Base-by-base conservation (phyloP, 1,140 invertebrate species). In the Drosophila funebris region DNA sequence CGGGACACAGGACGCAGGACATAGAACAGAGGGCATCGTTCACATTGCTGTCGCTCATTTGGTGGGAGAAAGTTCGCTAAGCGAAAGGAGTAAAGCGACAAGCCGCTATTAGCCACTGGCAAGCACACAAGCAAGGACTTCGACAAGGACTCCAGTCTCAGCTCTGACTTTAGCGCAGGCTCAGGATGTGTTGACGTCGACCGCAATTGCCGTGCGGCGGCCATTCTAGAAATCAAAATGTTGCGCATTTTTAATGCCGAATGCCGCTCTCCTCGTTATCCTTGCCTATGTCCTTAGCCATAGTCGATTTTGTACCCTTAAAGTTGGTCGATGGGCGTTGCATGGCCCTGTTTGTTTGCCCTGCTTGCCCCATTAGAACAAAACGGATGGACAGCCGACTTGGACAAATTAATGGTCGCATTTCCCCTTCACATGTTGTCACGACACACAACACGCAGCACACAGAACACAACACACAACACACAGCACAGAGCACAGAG, bases 171-270 rank as follows among this genome's bases (percentile, higher is more conserved):
- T 11, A 57, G 36, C 24, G 9, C 8, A 24, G 37, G 36, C 27
- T 18, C 18, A 20, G 29, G 37, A 37, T 39, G n/a, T 8, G 13
- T 37, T 37, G 2, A 22, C 22, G 1, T 29, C 27, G 67, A 85
- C 80, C 80, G 73, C 81, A 85, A 73, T 50, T 44, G 61, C 43
- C 68, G 48, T 22, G 48, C 66, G 64, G 61, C 64, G 77, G 70
- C 73, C 82, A 85, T 87, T 62, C 73, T 69, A 71, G 64, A 78
- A 87, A 87, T 87, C 77, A 87, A 85, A 85, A 85, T 85, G 73
- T 87, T 81, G 69, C 76, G 78, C 68, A 87, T 85, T 74, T 72
- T 68, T 77, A 81, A 85, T 85, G 77, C 36, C n/a, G n/a, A n/a
- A n/a, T n/a, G 44, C 24, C 24, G 7, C 52, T 64, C 22, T 33